Evolutionary conservation across 2,113 vertebrate species (phyloP).

Genomic region (Cyprinus carpio): DNA sequence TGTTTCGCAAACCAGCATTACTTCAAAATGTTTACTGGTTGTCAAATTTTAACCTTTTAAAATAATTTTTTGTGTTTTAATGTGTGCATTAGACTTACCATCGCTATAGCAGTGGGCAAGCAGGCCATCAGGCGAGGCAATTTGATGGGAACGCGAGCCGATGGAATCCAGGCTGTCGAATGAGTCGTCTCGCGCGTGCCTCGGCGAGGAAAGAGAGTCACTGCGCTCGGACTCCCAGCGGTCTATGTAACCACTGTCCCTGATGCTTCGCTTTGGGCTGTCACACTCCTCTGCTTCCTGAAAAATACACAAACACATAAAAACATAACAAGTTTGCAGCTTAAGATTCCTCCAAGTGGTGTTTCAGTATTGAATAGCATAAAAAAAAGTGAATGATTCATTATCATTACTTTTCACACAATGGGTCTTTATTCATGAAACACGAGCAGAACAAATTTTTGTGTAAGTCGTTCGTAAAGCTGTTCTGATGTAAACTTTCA

Average conservation of each 20-base stretch:
- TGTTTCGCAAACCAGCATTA: not conserved
- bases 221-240: conserved; percentile 98
- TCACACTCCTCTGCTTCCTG: conserved; percentile 91
- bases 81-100: conserved; percentile 76
- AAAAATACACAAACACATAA: conserved; percentile 46
- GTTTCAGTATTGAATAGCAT: not conserved
- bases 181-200: conserved; percentile 92
- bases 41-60: not conserved
- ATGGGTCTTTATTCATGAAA: too few relatives aligned
- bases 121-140: conserved; percentile 92
- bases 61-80: not conserved
- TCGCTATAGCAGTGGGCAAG: conserved; percentile 92
- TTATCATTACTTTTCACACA: too few relatives aligned
- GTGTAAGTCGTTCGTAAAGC: too few relatives aligned
- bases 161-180: conserved; percentile 99
- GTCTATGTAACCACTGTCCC: conserved; percentile 97
- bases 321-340: not conserved
- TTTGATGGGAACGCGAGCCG: conserved; percentile 93
- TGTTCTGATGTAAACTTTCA: too few relatives aligned
- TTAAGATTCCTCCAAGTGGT: not conserved
- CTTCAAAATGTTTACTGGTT: not conserved
- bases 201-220: conserved; percentile 92
- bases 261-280: conserved; percentile 88
- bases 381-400: too few relatives aligned
- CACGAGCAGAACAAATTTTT: too few relatives aligned